Conservation (phyloP, 2,888 invertebrate species). For the Leptopilina myrica region DNA sequence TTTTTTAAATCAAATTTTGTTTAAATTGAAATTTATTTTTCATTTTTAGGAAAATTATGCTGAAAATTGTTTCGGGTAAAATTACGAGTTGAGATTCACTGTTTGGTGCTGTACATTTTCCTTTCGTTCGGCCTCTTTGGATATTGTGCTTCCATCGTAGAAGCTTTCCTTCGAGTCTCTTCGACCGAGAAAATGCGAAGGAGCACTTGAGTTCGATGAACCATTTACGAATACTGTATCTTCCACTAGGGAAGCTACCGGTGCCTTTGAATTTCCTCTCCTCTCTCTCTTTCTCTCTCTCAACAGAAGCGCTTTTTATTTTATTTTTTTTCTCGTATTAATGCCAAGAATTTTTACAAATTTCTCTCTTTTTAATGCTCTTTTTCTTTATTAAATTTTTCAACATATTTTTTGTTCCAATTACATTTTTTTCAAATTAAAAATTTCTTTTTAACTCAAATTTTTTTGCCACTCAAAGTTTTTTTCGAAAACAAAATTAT, state of each 20-base stretch:
- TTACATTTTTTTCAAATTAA: no score
- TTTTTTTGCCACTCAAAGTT: no score
- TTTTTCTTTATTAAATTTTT: no score
- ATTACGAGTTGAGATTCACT: slow-evolving; percentile 34
- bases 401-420: background rate
- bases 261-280: slow-evolving; percentile 28
- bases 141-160: slow-evolving; percentile 31
- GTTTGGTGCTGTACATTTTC: slow-evolving; percentile 31
- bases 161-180: slow-evolving; percentile 36
- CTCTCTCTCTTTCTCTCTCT: background rate
- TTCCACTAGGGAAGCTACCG: slow-evolving; percentile 29
- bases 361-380: background rate
- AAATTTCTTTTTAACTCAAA: background rate
- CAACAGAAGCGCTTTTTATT: background rate
- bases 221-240: slow-evolving; percentile 34
- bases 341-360: background rate
- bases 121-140: slow-evolving; percentile 29
- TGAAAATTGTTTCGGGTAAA: background rate
- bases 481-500: no score
- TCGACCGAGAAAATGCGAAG: slow-evolving; percentile 35
- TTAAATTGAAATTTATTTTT: no score
- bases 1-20: no score
- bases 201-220: slow-evolving; percentile 39
- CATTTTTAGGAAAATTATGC: no score
- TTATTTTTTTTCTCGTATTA: background rate